phyloP scores from a whole-genome alignment of 2,888 invertebrate species.

The Tiphia femorata region DNA sequence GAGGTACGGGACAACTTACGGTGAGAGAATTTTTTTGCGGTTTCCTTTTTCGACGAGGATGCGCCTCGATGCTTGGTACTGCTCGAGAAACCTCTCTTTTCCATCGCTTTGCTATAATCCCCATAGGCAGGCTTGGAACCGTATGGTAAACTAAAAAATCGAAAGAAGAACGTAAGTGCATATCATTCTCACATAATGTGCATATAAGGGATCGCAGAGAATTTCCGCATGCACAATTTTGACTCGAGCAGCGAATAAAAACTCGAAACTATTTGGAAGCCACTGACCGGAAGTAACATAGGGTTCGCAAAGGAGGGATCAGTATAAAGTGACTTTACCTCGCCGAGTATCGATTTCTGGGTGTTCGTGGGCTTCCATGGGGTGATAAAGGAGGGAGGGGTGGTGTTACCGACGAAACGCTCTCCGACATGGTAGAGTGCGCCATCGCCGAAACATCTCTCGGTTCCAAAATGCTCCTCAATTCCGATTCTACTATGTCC shows the following conservation, averaged over 20 bases:
- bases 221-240: no score
- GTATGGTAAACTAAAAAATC: constrained; percentile 73
- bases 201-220: no score
- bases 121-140: constrained; percentile 74
- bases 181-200: no score
- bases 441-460: constrained; percentile 77
- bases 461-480: constrained; percentile 82
- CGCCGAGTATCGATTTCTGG: constrained; percentile 63
- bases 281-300: constrained; percentile 45
- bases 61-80: constrained; percentile 59
- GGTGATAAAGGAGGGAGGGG: constrained; percentile 84
- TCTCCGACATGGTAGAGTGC: constrained; percentile 77
- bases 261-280: constrained; percentile 34
- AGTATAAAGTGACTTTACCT: constrained; percentile 54
- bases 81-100: constrained; percentile 59
- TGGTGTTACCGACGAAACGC: constrained; percentile 81
- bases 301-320: constrained; percentile 32
- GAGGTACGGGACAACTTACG: constrained; percentile 57
- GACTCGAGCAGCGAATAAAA: constrained; percentile 8
- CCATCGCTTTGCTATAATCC: constrained; percentile 70
- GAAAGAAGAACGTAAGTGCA: neutral
- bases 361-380: constrained; percentile 70
- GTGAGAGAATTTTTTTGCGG: constrained; percentile 63
- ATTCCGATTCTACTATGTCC: constrained; percentile 83
- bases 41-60: constrained; percentile 62